A percentile compares a stretch with the other conserved stretches of the same genome.
Evolutionary conservation across 2,888 invertebrate species (phyloP).

Genomic region (Andrena haemorrhoa): DNA sequence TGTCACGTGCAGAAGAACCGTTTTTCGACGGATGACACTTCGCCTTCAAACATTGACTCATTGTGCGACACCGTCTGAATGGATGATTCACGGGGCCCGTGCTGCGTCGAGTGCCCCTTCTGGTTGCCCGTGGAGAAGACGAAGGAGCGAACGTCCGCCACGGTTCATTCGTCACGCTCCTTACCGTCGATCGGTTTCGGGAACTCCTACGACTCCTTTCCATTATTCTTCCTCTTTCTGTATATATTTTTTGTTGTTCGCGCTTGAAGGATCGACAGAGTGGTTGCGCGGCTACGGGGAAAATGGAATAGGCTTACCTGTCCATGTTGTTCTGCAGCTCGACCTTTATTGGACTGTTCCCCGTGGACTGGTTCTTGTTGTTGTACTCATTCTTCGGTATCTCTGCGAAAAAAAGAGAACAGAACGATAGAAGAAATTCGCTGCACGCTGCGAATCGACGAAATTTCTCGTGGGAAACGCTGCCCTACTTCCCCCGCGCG

Average conservation of each 20-base stretch:
- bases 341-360: constrained; percentile 94
- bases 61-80: constrained; percentile 72
- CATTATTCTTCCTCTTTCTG: not conserved
- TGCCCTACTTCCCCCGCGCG: constrained; percentile 24
- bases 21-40: constrained; percentile 70
- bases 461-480: constrained; percentile 72
- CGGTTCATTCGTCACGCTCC: constrained; percentile 53
- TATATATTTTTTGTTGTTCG: constrained; percentile 1
- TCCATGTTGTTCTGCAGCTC: constrained; percentile 86
- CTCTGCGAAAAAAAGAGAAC: constrained; percentile 88
- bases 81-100: constrained; percentile 76
- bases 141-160: constrained; percentile 43
- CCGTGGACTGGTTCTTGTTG: constrained; percentile 90
- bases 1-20: constrained; percentile 67
- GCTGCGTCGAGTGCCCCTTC: constrained; percentile 55
- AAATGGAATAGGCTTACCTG: constrained; percentile 81
- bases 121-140: constrained; percentile 12
- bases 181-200: constrained; percentile 16
- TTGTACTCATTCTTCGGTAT: constrained; percentile 97
- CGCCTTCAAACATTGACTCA: constrained; percentile 76
- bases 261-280: not conserved
- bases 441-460: constrained; percentile 52
- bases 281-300: not conserved
- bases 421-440: constrained; percentile 55
- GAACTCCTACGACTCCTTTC: constrained; percentile 30